Conservation (phyloP, 2,113 vertebrate species). For the Porphyrio hochstetteri region DNA sequence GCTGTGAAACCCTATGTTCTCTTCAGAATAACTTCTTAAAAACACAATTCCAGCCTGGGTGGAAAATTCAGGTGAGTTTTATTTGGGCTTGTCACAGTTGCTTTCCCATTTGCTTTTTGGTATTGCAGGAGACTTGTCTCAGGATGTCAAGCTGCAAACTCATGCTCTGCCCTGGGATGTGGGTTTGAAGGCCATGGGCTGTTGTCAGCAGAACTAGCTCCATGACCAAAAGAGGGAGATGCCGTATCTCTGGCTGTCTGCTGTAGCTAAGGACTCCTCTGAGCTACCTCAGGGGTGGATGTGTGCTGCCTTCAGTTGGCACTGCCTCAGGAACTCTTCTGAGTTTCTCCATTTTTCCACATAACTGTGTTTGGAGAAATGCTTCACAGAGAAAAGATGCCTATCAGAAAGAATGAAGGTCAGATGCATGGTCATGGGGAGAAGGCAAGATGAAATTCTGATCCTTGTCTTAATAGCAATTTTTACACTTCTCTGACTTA, state of each 20-base stretch:
- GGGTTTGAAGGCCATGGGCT: background rate
- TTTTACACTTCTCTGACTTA: background rate
- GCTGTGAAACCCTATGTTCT: background rate
- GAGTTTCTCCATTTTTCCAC: background rate
- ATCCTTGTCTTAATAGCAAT: background rate
- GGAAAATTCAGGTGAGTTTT: background rate
- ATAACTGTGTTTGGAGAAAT: background rate
- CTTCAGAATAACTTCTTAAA: background rate
- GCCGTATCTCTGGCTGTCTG: background rate
- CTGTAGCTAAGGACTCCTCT: background rate
- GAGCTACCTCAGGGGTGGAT: background rate
- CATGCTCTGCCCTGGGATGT: background rate
- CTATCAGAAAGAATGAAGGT: background rate
- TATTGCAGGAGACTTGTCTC: background rate
- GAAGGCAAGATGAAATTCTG: background rate
- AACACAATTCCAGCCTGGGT: background rate
- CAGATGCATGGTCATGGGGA: accelerated
- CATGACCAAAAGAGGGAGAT: background rate
- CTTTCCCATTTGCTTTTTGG: background rate
- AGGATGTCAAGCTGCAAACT: background rate
- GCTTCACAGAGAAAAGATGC: background rate
- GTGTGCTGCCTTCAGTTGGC: background rate
- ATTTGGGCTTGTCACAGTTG: background rate
- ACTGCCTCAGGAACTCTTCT: background rate
- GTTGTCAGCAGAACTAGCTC: background rate